Percentiles rank a stretch among this genome's conserved stretches.
These are phyloP conservation scores for Nebria ingens DNA, from an alignment of 1,140 invertebrate genomes.

Conservation along the genomic window DNA sequence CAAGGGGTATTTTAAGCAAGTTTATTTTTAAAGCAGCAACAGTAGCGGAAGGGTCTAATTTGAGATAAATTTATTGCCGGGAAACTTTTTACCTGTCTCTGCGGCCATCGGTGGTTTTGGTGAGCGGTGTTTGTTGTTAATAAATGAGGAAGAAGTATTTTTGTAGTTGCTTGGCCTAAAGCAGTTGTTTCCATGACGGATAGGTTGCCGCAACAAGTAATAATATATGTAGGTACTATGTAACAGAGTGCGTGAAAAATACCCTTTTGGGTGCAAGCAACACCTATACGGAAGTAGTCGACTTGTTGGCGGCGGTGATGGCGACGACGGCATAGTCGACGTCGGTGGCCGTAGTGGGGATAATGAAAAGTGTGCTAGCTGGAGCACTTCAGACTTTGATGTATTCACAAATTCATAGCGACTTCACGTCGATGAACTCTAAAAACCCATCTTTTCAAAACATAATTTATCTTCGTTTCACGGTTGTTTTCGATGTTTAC, in stretches of 20 bases:
- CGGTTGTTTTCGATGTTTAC: conserved; percentile 28
- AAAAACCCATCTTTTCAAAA: conserved; percentile 34
- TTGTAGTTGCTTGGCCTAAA: not conserved
- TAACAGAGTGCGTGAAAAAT: not conserved
- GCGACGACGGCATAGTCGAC: not conserved
- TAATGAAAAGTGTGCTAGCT: conserved; percentile 33
- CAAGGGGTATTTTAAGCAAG: not conserved
- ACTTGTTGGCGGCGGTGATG: not conserved
- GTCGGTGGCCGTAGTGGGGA: conserved; percentile 15
- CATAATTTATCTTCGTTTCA: conserved; percentile 34
- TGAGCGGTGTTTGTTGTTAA: not conserved
- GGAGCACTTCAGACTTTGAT: conserved; percentile 32
- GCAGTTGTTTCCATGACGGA: conserved; percentile 2
- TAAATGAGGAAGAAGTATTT: not conserved
- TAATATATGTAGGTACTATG: not conserved
- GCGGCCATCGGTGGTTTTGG: not conserved
- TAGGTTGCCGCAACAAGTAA: not conserved
- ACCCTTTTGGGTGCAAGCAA: not conserved
- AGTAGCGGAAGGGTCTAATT: no score
- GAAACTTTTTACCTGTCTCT: no score
- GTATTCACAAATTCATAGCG: conserved; percentile 34
- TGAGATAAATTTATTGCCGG: no score
- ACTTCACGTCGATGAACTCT: conserved; percentile 33
- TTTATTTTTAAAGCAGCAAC: not conserved
- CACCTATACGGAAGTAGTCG: not conserved